Base-by-base conservation (phyloP, 2,888 invertebrate genomes). In the Thecophora atra region DNA sequence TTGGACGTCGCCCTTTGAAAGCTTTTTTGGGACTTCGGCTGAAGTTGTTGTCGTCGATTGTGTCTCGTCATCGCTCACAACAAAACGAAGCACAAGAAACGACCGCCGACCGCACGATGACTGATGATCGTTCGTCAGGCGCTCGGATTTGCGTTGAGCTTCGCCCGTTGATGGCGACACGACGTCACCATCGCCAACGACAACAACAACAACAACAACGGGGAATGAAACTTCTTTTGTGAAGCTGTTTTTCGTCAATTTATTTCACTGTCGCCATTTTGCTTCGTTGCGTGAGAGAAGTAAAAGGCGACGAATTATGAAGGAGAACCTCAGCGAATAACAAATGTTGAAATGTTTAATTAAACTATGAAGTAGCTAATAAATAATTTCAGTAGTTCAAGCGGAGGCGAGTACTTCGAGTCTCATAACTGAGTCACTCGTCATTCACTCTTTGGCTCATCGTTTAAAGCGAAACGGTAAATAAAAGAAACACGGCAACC, bases 51-150 rank as follows among this genome's bases (percentile, higher is more conserved):
- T 67, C 28, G 65, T 47, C 17, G 73, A 73, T 73, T 71, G 71
- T 73, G 63, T 68, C 71, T 73, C 73, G 64, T 71, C 73, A 71
- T 71, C 71, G 68, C 67, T 67, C 67, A 63, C 63, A n/a, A n/a
- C 15, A 63, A 63, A 24, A 67, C n/a, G 17, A 52, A 52, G 15
- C 0, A 47, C 24, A 42, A 56, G 8, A 37, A 13, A 28, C 11
- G 19, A 56, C 28, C 8, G 37, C 52, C 72, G 44, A 73, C 73
- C 74, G 72, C 64, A 52, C 70, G 72, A 67, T 74, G 74, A 77
- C 73, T 77, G 74, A 76, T 76, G 76, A 77, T 76, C 73, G 77
- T 74, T 76, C 76, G 77, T 75, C 76, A 76, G 75, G 77, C 74
- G 73, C 66, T 69, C 44, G n/a, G 42, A 68, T 37, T 68, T 62